Percentiles rank a stretch among this genome's conserved stretches.
These are phyloP conservation scores for Clostera curtula DNA, from an alignment of 2,888 invertebrate genomes.

Conservation along the genomic window DNA sequence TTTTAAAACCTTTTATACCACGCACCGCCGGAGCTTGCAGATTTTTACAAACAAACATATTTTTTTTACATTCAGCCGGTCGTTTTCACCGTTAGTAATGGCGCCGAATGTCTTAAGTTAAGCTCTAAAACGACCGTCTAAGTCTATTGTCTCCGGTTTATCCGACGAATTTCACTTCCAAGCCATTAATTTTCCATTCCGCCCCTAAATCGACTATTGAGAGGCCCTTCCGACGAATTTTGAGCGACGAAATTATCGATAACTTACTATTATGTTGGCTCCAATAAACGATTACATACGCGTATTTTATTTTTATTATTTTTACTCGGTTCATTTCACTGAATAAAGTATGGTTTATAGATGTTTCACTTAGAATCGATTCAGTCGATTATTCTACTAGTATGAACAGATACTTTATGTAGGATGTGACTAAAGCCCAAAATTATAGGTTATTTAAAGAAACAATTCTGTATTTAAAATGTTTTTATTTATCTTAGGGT, in stretches of 20 bases:
- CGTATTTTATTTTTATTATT: slow-evolving; percentile 25
- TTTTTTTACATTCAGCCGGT: slow-evolving; percentile 11
- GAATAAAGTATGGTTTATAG: no score
- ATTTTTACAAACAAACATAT: slow-evolving; percentile 12
- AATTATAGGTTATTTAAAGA: no score
- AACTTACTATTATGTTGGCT: slow-evolving; percentile 41
- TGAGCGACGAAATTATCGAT: slow-evolving; percentile 43
- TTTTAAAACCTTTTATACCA: no score
- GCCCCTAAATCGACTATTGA: slow-evolving; percentile 54
- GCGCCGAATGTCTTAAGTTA: slow-evolving; percentile 29
- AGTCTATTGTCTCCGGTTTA: slow-evolving; percentile 49
- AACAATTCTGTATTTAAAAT: no score
- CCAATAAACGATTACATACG: slow-evolving; percentile 29
- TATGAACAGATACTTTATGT: no score
- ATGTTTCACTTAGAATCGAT: no score
- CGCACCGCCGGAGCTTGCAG: no score
- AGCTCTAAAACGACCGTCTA: slow-evolving; percentile 34
- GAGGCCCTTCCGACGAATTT: slow-evolving; percentile 41
- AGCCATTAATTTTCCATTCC: slow-evolving; percentile 64
- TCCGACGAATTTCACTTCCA: slow-evolving; percentile 58
- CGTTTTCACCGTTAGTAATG: slow-evolving; percentile 25
- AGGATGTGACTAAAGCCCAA: no score
- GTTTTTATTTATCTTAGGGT: no score
- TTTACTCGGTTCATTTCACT: background rate
- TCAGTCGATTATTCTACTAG: no score